Percentiles rank a stretch among this genome's conserved stretches.
These are phyloP conservation scores for Trochalopteron elliotii DNA, from an alignment of 2,113 vertebrate species.

Conservation along the genomic window DNA sequence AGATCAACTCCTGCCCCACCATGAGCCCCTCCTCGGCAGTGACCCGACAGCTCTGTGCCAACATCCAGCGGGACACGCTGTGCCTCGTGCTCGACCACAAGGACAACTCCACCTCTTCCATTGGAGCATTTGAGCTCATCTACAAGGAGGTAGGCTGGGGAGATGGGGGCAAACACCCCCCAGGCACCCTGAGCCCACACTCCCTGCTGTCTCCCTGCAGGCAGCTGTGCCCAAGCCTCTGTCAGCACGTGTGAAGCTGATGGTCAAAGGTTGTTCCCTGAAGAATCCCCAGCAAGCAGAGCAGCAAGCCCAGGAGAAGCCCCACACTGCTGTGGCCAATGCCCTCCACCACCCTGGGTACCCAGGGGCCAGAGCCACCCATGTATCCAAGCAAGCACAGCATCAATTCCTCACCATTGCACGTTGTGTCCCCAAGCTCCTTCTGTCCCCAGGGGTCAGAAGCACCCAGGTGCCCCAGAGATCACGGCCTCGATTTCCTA, in stretches of 20 bases:
- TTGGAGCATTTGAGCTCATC: constrained; percentile 87
- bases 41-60: constrained; percentile 82
- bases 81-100: constrained; percentile 84
- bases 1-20: constrained; percentile 93
- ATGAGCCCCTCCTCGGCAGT: constrained; percentile 85
- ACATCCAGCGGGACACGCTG: constrained; percentile 85
- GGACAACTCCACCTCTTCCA: constrained; percentile 73
- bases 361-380: not conserved
- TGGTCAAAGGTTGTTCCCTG: not conserved
- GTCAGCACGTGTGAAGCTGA: not conserved
- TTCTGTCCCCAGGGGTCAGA: not conserved
- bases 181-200: rapidly evolving
- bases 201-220: not conserved
- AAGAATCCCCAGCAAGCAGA: not conserved
- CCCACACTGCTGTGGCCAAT: rapidly evolving
- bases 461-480: not conserved
- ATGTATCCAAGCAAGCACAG: not conserved
- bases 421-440: too few relatives aligned
- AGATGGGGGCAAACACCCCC: rapidly evolving
- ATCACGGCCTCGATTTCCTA: too few relatives aligned
- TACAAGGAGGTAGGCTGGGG: constrained; percentile 84
- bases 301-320: not conserved
- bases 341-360: not conserved
- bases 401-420: not conserved
- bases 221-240: not conserved